phyloP scores from a whole-genome alignment of 2,888 invertebrate genomes.

The Cephonodes hylas region DNA sequence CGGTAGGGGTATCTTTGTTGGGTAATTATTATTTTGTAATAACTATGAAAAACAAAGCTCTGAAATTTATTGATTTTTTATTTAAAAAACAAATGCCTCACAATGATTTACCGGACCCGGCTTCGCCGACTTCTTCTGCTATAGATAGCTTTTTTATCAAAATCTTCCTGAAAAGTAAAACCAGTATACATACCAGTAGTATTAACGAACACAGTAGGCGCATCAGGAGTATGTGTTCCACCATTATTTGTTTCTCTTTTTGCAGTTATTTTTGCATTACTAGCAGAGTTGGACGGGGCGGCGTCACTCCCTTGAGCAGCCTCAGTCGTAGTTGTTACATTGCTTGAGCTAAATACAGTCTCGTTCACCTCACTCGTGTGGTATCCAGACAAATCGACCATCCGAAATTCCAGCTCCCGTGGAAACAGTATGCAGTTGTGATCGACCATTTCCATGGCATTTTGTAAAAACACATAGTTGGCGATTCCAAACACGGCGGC shows the following conservation, averaged over 20 bases:
- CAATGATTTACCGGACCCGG: not conserved
- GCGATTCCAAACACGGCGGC: slow-evolving; percentile 62
- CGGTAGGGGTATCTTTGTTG: no score
- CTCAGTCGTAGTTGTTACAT: slow-evolving; percentile 28
- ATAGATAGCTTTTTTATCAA: not conserved
- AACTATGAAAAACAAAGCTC: no score
- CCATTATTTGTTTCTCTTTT: slow-evolving; percentile 38
- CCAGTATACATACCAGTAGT: not conserved
- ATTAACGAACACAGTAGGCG: slow-evolving; percentile 7
- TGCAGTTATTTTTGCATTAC: slow-evolving; percentile 26
- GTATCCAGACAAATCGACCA: slow-evolving; percentile 35
- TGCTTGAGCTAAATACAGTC: not conserved
- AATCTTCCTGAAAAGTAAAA: not conserved
- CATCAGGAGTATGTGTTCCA: slow-evolving; percentile 4
- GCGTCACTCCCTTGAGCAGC: slow-evolving; percentile 37
- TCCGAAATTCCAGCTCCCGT: slow-evolving; percentile 52
- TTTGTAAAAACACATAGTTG: slow-evolving; percentile 65
- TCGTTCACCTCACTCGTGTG: slow-evolving; percentile 8
- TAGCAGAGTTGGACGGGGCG: slow-evolving; percentile 22
- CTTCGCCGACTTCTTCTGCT: no score
- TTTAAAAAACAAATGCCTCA: no score
- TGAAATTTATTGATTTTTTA: no score
- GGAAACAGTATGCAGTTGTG: slow-evolving; percentile 62
- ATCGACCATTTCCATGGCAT: slow-evolving; percentile 58
- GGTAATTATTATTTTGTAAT: no score